Conservation (phyloP, 2,888 invertebrate genomes). For the Crematogaster levior region DNA sequence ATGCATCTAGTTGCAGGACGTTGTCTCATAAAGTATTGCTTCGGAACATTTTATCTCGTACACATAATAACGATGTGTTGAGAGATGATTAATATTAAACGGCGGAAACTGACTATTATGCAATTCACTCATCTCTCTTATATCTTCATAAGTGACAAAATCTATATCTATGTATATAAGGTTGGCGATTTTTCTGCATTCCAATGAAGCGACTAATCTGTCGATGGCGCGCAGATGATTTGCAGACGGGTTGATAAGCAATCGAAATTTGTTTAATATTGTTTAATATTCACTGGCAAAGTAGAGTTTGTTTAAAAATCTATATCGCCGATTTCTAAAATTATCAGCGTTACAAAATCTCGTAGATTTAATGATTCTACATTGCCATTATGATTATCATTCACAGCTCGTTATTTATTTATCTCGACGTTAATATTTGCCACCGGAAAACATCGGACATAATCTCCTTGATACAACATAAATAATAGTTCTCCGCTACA, state of each 20-base stretch:
- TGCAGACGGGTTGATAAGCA: too few relatives aligned
- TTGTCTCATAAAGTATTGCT: not conserved
- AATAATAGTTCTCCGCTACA: constrained; percentile 1
- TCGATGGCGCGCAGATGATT: too few relatives aligned
- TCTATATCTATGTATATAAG: too few relatives aligned
- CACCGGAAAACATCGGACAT: not conserved
- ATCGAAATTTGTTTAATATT: too few relatives aligned
- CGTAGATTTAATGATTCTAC: not conserved
- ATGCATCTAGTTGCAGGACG: not conserved
- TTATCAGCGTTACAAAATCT: not conserved
- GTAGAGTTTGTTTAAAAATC: too few relatives aligned
- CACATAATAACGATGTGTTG: not conserved
- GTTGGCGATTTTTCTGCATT: too few relatives aligned
- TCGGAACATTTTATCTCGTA: not conserved
- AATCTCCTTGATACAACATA: constrained; percentile 7
- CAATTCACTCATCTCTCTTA: not conserved
- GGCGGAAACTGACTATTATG: not conserved
- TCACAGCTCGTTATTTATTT: not conserved
- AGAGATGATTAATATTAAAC: not conserved
- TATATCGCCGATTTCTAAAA: not conserved
- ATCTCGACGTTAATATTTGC: not conserved
- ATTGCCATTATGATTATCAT: not conserved
- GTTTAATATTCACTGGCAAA: too few relatives aligned
- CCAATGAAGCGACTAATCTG: too few relatives aligned
- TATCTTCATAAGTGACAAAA: not conserved